Base-by-base conservation (phyloP, 2,888 invertebrate genomes). In the Sympetrum striolatum region DNA sequence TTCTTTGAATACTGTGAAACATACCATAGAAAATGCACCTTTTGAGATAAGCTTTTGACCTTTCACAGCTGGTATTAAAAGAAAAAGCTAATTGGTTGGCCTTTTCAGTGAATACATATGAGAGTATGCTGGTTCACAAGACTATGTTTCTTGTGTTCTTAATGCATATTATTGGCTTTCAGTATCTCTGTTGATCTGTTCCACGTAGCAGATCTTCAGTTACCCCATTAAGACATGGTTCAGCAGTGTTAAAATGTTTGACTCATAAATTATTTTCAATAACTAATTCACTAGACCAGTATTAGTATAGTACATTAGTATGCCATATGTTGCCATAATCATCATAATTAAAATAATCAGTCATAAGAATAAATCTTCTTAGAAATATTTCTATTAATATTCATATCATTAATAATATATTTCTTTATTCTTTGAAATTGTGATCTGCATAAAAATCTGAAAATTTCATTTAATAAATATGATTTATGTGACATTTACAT, bases 21-120 rank as follows among this genome's bases (percentile, higher is more conserved):
- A 22, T 60, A 86, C 60, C 37, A 60, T 60, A 60, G 60, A 37
- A 48, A 86, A 86, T 58, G 86, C 86, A 86, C 73, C 31, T 86
- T 35, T 86, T 86, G 86, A 86, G 60, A 86, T 60, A 64, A 86
- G 86, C 60, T 86, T 86, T 86, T 60, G 60, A 86, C 58, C 14
- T 86, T 37, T 86, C 86, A 64, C 86, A 86, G 86, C 60, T 86
- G 86, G 86, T 86, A 37, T 86, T n/a, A 60, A 53, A 37, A 31
- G 25, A n/a, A 82, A 58, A 86, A 86, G 58, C 82, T 86, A 35
- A 86, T 86, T 64, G 60, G 86, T 86, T 86, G 86, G 86, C 86
- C 86, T 86, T 60, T 60, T 86, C 86, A 86, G 86, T 64, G 86
- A 86, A 58, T 60, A 37, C 58, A 64, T 60, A 58, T 60, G 35